Evolutionary conservation across 92 coral and sea anemone genomes (phyloP), one percentile per base, ranked within the genome.

Genomic region (Palythoa caribaeorum): DNA sequence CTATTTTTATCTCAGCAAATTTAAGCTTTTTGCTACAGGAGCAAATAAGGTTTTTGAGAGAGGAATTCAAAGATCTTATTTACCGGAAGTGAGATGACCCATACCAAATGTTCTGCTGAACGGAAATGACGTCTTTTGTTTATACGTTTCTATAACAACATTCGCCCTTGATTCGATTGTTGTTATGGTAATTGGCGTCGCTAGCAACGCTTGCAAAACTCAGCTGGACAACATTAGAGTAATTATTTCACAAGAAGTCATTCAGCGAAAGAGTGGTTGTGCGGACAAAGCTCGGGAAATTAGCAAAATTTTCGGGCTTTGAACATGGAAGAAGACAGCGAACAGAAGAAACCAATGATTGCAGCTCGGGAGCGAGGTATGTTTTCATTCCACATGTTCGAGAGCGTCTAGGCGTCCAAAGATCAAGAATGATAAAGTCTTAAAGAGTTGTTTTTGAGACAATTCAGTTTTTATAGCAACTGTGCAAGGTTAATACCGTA

Each of bases 341-440:
- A 94, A 52, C 88, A 91, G 35, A 94, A 92, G 69, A 83, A 77
- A 8, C 94, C 92, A 11, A 53, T 92, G 90, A 94, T 94, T 59
- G 96, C 96, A 2, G 96, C 96, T 19, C 88, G 96, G 7, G 96
- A 94, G 72, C 76, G 96, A 92, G 96, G 96, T 94, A 89, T 20
- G 17, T 3, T 70, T 70, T 44, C 48, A 21, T 70, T 8, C 28
- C 38, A 65, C 9, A 15, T 53, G 28, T 81, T 68, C 60, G 54
- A 66, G 47, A 47, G 17, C 21, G 6, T 37, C 36, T 16, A 38
- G 72, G 2, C 54, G 14, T 60, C 76, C 21, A 54, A 77, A 38
- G 74, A 65, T 81, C 73, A 68, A 66, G n/a, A 28, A 28, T 28
- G 44, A 68, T 76, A 10, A 53, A 57, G 35, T 55, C 20, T 17